Percentiles rank a stretch among this genome's conserved stretches.
Conservation (phyloP, 2,113 vertebrate genomes). For the Nestor notabilis region DNA sequence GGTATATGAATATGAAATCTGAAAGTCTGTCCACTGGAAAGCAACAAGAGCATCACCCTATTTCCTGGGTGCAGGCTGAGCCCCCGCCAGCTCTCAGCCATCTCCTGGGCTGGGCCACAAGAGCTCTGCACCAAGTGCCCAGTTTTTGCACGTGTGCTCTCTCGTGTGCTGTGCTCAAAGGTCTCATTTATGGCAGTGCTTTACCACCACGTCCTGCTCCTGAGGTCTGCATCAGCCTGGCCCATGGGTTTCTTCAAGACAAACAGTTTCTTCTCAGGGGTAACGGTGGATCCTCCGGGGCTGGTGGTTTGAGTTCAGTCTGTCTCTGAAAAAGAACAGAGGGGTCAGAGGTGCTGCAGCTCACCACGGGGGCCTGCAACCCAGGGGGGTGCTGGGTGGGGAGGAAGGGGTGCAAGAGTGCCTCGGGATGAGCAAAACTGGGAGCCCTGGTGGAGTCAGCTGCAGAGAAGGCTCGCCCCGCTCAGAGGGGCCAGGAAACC, state of each 20-base stretch:
- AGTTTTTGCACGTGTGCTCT: not conserved
- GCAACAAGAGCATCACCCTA: conserved; percentile 65
- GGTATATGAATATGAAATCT: conserved; percentile 71
- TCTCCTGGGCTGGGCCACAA: not conserved
- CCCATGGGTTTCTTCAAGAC: conserved; percentile 23
- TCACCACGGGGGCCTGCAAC: not conserved
- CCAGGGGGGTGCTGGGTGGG: not conserved
- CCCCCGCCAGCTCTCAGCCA: not conserved
- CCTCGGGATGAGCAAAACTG: not conserved
- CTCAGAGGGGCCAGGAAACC: not conserved
- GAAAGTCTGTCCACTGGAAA: conserved; percentile 68
- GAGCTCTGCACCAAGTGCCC: not conserved
- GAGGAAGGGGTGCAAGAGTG: not conserved
- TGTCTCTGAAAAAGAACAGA: conserved; percentile 75
- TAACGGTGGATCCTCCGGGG: conserved; percentile 54
- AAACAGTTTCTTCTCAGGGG: conserved; percentile 42
- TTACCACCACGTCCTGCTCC: conserved; percentile 29
- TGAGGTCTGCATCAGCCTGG: not conserved
- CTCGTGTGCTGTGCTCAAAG: conserved; percentile 18
- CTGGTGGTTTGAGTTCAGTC: conserved; percentile 65
- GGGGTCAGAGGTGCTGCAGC: not conserved
- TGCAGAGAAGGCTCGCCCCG: not conserved
- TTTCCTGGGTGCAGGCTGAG: not conserved
- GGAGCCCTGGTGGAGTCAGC: not conserved
- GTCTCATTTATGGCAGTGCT: conserved; percentile 28